Percentiles rank a stretch among this genome's conserved stretches.
Conservation (phyloP, 2,113 vertebrate genomes). For the Chitala chitala region DNA sequence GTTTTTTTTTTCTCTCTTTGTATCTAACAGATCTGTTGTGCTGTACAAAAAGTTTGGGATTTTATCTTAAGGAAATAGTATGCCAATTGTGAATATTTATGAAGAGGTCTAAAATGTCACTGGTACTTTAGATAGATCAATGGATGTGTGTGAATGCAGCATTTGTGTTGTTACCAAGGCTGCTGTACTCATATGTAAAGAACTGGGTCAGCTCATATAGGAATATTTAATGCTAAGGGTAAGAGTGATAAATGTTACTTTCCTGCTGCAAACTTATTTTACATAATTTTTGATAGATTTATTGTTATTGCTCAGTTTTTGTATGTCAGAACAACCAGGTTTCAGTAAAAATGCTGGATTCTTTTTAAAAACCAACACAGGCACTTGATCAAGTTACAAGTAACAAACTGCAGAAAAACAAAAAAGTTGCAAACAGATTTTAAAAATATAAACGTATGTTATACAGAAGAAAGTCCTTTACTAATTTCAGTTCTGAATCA, state of each 20-base stretch:
- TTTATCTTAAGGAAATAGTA: constrained; percentile 74
- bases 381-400: constrained; percentile 80
- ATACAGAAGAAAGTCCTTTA: constrained; percentile 66
- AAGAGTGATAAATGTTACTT: no score
- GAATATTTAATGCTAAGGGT: constrained; percentile 48
- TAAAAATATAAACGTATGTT: constrained; percentile 59
- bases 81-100: constrained; percentile 79
- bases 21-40: no score
- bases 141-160: constrained; percentile 88
- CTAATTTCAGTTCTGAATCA: constrained; percentile 69
- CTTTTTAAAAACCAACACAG: constrained; percentile 70
- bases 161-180: constrained; percentile 72
- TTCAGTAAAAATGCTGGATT: constrained; percentile 83
- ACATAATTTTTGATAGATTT: constrained; percentile 36
- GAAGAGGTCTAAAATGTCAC: constrained; percentile 75
- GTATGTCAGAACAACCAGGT: constrained; percentile 77
- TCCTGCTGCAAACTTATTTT: constrained; percentile 49
- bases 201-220: constrained; percentile 68
- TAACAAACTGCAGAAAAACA: constrained; percentile 47
- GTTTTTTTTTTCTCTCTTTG: neutral
- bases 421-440: constrained; percentile 57
- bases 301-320: constrained; percentile 47
- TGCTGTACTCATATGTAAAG: constrained; percentile 65
- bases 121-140: constrained; percentile 88
- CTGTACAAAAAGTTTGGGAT: no score